Evolutionary conservation across 2,888 invertebrate genomes (phyloP), one percentile per base, ranked within the genome.

Genomic region (Kuschelorhynchus macadamiae): DNA sequence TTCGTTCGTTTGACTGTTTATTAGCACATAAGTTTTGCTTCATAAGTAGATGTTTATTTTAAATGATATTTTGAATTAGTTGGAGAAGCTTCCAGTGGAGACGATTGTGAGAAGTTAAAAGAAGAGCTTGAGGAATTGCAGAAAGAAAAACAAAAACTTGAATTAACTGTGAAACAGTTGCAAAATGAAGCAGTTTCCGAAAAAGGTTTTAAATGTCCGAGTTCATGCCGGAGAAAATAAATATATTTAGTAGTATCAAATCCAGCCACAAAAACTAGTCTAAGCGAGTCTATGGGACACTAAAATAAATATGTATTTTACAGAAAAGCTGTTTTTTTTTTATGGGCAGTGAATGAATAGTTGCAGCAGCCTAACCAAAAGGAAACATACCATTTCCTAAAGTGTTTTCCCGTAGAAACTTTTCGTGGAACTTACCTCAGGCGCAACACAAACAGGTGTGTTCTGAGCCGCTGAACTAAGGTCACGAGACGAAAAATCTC

Each of bases 61-160:
- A 55, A 21, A 1, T 17, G 12, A 42, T 1, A 4, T 55, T 25
- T 30, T 56, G 4, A 30, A 12, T 25, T 55, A 66, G 55, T 21
- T 44, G 50, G 25, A 11, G 66, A 60, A 46, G n/a, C 41, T 9
- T 71, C 61, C 2, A 57, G 67, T 14, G 65, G 60, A 46, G 70
- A 71, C 14, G 68, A 71, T 46, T 67, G 71, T 39, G 70, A 69
- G 25, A 71, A 63, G 42, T 17, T 72, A 36, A 61, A 55, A 25
- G 42, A 49, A 11, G 70, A 70, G 41, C 41, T 72, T 8, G 62
- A 68, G 25, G 62, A 62, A n/a, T 36, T 72, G n/a, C 62, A 67
- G 32, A 50, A 30, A 18, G 70, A 71, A 55, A 72, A 72, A 36
- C 52, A 47, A 41, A 71, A 68, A 49, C 41, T 71, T 30, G 70